phyloP scores from a whole-genome alignment of 2,888 invertebrate genomes.

The Mechanitis messenoides region DNA sequence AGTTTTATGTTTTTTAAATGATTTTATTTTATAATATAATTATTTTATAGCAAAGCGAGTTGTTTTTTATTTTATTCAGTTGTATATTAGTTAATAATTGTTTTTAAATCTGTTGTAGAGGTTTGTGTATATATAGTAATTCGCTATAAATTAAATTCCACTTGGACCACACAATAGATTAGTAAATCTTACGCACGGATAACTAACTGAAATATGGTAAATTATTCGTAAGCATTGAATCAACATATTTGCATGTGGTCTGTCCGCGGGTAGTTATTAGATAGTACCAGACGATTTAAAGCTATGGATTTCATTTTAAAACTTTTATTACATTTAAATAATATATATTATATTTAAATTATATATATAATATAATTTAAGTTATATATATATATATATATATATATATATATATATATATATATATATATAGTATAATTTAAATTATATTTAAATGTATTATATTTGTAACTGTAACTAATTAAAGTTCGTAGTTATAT shows the following conservation, averaged over 20 bases:
- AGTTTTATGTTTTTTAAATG: background rate
- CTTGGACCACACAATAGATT: constrained; percentile 21
- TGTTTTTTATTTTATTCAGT: no score
- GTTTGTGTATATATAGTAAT: constrained; percentile 7
- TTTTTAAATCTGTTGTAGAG: no score
- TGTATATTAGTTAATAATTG: no score
- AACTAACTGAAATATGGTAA: constrained; percentile 28
- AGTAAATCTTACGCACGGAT: constrained; percentile 25
- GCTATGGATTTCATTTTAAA: no score
- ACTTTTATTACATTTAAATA: constrained; percentile 15
- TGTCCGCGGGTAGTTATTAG: constrained; percentile 24
- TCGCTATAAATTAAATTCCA: constrained; percentile 2
- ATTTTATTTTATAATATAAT: no score
- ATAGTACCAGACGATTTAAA: constrained; percentile 19
- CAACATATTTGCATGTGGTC: constrained; percentile 26
- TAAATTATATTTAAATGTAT: background rate
- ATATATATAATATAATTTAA: no score
- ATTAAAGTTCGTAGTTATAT: background rate
- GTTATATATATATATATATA: background rate
- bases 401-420: no score
- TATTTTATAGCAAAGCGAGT: no score
- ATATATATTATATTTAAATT: background rate
- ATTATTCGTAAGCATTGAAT: constrained; percentile 30
- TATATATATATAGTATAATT: no score
- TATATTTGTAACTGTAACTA: background rate